Base-by-base conservation (phyloP, 2,797 vertebrate species). In the Gymnoscopelus microlampas region DNA sequence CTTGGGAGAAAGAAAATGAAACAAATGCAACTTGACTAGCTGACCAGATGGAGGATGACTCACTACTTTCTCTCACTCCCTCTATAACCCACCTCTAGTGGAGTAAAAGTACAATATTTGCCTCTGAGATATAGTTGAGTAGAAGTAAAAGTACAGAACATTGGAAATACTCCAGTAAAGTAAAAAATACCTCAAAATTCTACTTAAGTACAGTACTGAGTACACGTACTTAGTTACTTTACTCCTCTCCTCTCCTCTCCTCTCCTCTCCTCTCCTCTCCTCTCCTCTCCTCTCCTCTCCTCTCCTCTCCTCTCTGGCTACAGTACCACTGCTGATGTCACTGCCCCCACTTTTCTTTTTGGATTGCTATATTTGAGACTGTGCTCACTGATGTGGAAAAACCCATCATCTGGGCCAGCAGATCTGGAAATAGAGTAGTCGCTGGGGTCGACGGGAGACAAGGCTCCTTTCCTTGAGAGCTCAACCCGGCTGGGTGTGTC, bases 361-460 rank as follows among this genome's bases (percentile, higher is more conserved):
- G 81, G 85, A 91, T 90, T 84, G 82, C 91, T 93, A 89, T 93
- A 93, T 94, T 94, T 94, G 92, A 90, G 87, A 88, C 88, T 84
- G 90, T 74, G 88, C 69, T 85, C 86, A 92, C 76, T 89, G 93
- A 91, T 90, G 93, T 92, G 92, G 91, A 94, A 94, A 94, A 94
- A 94, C 90, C 91, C 90, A 95, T 95, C 93, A 93, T 94, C 90
- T 93, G 92, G 91, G 92, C 91, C 93, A 93, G 90, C 91, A 93
- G 89, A 92, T 94, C 87, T 94, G 92, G 93, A 94, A 94, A 94
- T 94, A 88, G 93, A 94, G 91, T 91, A 91, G 84, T 90, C 79
- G 82, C 82, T 7, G 80, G 87, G 92, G 93, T 94, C 89, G 62
- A 78, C 78, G 85, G 70, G 70, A 88, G 88, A 91, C 89, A 79